These are phyloP conservation scores for Entomobrya proxima DNA, from an alignment of 2,888 invertebrate species.

Conservation along the genomic window DNA sequence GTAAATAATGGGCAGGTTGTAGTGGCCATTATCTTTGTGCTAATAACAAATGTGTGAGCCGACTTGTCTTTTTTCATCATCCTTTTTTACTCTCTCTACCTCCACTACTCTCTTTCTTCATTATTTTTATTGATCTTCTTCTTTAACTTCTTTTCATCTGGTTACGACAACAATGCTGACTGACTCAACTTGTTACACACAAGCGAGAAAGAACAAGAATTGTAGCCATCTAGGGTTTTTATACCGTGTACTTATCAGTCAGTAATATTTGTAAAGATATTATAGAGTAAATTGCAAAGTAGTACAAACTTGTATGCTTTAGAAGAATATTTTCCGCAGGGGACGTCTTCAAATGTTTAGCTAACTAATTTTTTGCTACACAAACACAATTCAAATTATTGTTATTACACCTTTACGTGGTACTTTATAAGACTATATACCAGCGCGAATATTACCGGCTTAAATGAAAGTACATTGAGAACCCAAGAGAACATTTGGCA, in stretches of 20 bases:
- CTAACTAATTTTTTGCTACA: slow-evolving; percentile 48
- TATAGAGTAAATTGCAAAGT: slow-evolving; percentile 32
- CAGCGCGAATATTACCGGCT: too few relatives aligned
- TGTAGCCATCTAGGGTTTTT: slow-evolving; percentile 4
- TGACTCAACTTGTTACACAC: slow-evolving; percentile 41
- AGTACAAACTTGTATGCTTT: slow-evolving; percentile 36
- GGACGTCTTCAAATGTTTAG: slow-evolving; percentile 53
- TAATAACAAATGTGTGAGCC: slow-evolving; percentile 66
- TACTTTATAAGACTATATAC: slow-evolving; percentile 6
- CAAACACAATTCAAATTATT: slow-evolving; percentile 39
- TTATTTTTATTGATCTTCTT: slow-evolving; percentile 45
- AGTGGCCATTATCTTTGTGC: slow-evolving; percentile 69
- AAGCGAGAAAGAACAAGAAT: slow-evolving; percentile 6
- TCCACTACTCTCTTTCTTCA: slow-evolving; percentile 10
- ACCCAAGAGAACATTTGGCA: background rate
- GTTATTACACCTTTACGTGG: slow-evolving; percentile 26
- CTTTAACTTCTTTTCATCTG: slow-evolving; percentile 4
- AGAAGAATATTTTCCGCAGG: slow-evolving; percentile 35
- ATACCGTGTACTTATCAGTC: slow-evolving; percentile 28
- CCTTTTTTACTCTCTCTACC: background rate
- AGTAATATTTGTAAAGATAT: slow-evolving; percentile 37
- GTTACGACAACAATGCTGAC: background rate
- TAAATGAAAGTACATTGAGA: too few relatives aligned
- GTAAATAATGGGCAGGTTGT: slow-evolving; percentile 72
- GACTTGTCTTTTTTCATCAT: slow-evolving; percentile 57